Evolutionary conservation across 2,888 invertebrate genomes (phyloP).

Genomic region (Tetheella fluctuosa): DNA sequence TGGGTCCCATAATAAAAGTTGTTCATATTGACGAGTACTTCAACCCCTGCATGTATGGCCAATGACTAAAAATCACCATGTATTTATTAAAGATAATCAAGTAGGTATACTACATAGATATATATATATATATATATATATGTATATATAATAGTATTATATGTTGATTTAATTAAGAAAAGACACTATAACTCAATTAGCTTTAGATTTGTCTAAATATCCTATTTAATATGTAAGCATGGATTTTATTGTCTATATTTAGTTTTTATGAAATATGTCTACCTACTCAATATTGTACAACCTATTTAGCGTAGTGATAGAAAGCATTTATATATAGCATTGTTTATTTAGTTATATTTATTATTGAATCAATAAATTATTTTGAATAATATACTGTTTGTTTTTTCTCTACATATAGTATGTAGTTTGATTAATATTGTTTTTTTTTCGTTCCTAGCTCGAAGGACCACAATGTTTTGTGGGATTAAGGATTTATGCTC

Average conservation of each 20-base stretch:
- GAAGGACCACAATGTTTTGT: neutral
- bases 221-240: neutral
- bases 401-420: neutral
- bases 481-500: too few species aligned
- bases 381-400: constrained; percentile 27
- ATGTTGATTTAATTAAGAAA: neutral
- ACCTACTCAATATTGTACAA: constrained; percentile 9
- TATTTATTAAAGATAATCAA: too few species aligned
- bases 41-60: too few species aligned
- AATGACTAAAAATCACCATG: too few species aligned
- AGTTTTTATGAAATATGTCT: neutral
- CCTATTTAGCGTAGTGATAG: constrained; percentile 38
- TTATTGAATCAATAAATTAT: constrained; percentile 37
- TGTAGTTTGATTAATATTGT: neutral
- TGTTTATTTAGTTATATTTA: constrained; percentile 25
- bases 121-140: too few species aligned
- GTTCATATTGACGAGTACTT: too few species aligned
- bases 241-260: neutral
- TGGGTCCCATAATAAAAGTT: too few species aligned
- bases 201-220: neutral
- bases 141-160: neutral
- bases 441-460: neutral
- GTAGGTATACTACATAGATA: too few species aligned
- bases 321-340: constrained; percentile 53
- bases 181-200: neutral